These are phyloP conservation scores for Porites australiensis DNA, from an alignment of 64 coral and sea anemone species.

Conservation along the genomic window DNA sequence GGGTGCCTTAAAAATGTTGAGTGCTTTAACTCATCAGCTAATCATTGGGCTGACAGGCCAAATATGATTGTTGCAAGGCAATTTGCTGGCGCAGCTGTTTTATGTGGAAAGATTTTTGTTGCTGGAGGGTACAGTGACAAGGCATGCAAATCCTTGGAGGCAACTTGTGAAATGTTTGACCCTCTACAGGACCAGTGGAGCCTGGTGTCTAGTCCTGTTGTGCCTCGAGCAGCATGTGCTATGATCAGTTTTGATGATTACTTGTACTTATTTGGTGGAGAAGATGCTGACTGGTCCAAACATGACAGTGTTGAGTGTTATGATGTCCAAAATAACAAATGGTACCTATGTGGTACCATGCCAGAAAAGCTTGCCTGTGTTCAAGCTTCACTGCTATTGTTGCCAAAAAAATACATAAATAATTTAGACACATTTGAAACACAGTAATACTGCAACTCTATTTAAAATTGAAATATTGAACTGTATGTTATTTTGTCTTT, in stretches of 20 bases:
- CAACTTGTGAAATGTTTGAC: conserved; percentile 50
- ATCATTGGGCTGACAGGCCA: not conserved
- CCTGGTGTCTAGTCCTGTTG: not conserved
- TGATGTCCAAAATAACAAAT: not conserved
- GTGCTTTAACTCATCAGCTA: not conserved
- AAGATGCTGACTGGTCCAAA: not conserved
- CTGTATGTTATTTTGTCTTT: too few species aligned
- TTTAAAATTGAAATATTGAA: too few species aligned
- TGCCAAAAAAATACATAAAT: not conserved
- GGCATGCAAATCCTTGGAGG: not conserved
- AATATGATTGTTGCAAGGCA: not conserved
- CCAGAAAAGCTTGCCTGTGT: not conserved
- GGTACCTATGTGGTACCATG: not conserved
- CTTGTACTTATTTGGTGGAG: conserved; percentile 53
- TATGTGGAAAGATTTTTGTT: conserved; percentile 7
- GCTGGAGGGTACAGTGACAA: conserved; percentile 29
- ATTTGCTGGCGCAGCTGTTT: conserved; percentile 6
- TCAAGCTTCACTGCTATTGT: not conserved
- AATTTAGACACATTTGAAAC: not conserved
- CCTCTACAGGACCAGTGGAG: conserved; percentile 23
- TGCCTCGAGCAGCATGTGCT: conserved; percentile 47
- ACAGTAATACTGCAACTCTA: too few species aligned
- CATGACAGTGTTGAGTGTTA: not conserved
- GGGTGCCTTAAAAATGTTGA: not conserved
- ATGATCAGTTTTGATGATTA: conserved; percentile 16